Evolutionary conservation across 2,797 vertebrate genomes (phyloP), one percentile per base, ranked within the genome.

Genomic region (Pelodytes ibericus): DNA sequence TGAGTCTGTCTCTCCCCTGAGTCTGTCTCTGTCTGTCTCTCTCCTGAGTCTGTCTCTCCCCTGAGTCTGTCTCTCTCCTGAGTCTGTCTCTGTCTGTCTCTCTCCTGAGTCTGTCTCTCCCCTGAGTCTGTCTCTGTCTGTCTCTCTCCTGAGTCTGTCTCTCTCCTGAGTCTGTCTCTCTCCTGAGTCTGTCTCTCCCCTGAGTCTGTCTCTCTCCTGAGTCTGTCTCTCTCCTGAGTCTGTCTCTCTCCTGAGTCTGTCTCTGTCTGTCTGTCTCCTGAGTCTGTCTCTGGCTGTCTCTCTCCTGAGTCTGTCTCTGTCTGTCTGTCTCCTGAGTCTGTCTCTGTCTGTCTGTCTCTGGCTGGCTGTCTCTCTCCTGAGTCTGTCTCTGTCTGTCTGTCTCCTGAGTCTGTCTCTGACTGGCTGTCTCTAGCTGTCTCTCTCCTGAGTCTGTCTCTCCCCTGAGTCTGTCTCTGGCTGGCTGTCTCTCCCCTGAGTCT

Each of bases 181-280:
- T n/a, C n/a, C n/a, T n/a, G n/a, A n/a, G n/a, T 56, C n/a, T 64
- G 0, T 29, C 71, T 53, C n/a, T 6, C 7, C 25, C 13, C 22
- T 7, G 8, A 9, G 4, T 3, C 1, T 3, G 6, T 36, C 33
- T 36, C 5, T n/a, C 29, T 22, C 67, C 66, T 11, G 25, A 11
- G 5, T 0, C 4, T 24, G 9, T 41, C 3, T 1, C 4, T 13
- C 30, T 18, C 24, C 1, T 2, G 33, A 2, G 22, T 41, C 30
- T 58, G 33, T 58, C 56, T 29, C 56, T 13, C 25, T 13, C 44
- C 44, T 47, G 44, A 47, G 18, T 18, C 44, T 47, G 3, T 39
- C 7, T 6, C n/a, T 6, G 4, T 6, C 11, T 66, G 9, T 80
- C 24, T 65, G 0, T 75, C 72, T 78, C 10, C 56, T 27, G 24